Conservation (phyloP, 2,888 invertebrate genomes). For the Hypomecis atomaria region DNA sequence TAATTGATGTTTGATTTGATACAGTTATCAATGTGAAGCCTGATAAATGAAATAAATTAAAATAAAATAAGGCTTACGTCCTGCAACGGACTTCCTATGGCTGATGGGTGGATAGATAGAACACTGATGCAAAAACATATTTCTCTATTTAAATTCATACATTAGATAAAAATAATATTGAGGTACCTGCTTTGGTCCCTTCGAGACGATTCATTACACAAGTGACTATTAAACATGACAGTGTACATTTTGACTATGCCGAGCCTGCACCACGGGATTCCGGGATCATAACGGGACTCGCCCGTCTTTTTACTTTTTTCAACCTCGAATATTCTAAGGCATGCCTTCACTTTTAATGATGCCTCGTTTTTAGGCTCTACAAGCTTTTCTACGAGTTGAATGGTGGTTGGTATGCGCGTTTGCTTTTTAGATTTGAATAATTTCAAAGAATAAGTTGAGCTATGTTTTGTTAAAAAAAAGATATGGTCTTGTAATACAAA, state of each 20-base stretch:
- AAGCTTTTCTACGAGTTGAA: conserved; percentile 30
- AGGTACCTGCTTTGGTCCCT: conserved; percentile 13
- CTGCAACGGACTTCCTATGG: too few species aligned
- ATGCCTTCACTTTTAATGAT: conserved; percentile 81
- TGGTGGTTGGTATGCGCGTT: conserved; percentile 5
- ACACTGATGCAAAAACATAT: too few species aligned
- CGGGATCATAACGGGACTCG: conserved; percentile 76
- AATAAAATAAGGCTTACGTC: too few species aligned
- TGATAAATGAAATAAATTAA: too few species aligned
- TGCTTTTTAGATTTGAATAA: conserved; percentile 1
- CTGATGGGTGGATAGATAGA: too few species aligned
- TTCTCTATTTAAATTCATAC: too few species aligned
- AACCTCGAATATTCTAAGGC: conserved; percentile 60
- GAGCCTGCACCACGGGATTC: conserved; percentile 59
- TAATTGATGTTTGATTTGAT: too few species aligned
- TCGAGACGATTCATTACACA: conserved; percentile 20
- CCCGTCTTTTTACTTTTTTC: conserved; percentile 74
- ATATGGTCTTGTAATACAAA: too few species aligned
- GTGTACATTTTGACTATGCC: conserved; percentile 43
- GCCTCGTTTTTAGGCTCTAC: conserved; percentile 50
- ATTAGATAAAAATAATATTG: neutral
- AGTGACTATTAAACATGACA: conserved; percentile 36
- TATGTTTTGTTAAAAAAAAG: too few species aligned
- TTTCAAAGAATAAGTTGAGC: too few species aligned
- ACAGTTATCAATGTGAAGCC: too few species aligned